Percentiles rank a stretch among this genome's conserved stretches.
Evolutionary conservation across 2,888 invertebrate genomes (phyloP).

Genomic region (Lochmaea capreae): DNA sequence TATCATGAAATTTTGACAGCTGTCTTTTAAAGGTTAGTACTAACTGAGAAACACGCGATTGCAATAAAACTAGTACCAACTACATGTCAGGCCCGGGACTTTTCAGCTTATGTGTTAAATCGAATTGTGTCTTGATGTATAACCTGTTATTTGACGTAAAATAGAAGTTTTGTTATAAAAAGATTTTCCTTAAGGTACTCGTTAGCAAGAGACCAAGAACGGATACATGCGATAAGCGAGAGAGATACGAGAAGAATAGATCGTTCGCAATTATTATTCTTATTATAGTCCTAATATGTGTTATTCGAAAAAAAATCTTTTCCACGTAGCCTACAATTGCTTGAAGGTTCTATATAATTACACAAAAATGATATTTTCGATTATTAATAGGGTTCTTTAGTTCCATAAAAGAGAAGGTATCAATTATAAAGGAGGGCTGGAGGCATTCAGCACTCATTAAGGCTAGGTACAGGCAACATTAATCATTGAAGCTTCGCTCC

Average conservation of each 20-base stretch:
- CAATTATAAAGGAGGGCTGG: constrained; percentile 26
- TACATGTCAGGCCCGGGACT: too few relatives aligned
- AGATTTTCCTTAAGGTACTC: too few relatives aligned
- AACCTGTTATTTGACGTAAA: too few relatives aligned
- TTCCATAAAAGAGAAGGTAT: constrained; percentile 28
- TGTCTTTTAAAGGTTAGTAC: too few relatives aligned
- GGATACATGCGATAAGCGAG: not conserved
- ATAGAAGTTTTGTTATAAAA: too few relatives aligned
- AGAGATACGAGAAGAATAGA: constrained; percentile 13
- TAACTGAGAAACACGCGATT: too few relatives aligned
- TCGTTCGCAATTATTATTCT: constrained; percentile 23
- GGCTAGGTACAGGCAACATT: constrained; percentile 21
- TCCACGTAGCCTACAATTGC: constrained; percentile 28
- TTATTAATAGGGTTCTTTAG: constrained; percentile 34
- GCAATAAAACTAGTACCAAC: too few relatives aligned
- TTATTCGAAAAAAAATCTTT: constrained; percentile 31
- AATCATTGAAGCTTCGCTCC: constrained; percentile 26
- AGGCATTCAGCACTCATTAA: constrained; percentile 28
- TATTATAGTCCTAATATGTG: constrained; percentile 28
- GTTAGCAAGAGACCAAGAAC: too few relatives aligned
- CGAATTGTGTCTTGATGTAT: too few relatives aligned
- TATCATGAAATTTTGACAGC: too few relatives aligned
- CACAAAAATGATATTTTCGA: constrained; percentile 35
- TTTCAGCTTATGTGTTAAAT: too few relatives aligned
- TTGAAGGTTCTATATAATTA: constrained; percentile 30